Evolutionary conservation across 2,113 vertebrate genomes (phyloP).

Genomic region (Rhabdomys dilectus): DNA sequence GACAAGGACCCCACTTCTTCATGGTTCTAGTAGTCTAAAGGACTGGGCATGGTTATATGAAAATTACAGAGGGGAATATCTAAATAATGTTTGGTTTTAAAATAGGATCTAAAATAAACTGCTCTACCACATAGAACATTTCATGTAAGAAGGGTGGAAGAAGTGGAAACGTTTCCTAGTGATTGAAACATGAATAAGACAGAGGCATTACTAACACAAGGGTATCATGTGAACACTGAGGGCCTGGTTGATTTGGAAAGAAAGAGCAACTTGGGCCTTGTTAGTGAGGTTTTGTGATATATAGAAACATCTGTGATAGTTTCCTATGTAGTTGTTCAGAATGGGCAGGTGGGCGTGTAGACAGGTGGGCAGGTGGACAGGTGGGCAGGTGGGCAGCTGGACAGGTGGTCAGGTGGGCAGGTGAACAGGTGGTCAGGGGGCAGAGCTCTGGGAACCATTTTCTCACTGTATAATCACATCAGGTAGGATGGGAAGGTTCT

Average conservation of each 20-base stretch:
- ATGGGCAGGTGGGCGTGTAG: not conserved
- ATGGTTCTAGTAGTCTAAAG: not conserved
- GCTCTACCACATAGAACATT: not conserved
- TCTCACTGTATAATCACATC: not conserved
- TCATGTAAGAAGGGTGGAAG: not conserved
- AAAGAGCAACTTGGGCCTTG: not conserved
- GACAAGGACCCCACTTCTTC: not conserved
- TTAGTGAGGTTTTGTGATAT: not conserved
- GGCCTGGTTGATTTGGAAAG: not conserved
- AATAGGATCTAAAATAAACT: not conserved
- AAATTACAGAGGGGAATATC: not conserved
- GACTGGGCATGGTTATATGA: not conserved
- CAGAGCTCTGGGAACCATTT: not conserved
- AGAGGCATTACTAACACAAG: not conserved
- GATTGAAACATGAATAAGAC: not conserved
- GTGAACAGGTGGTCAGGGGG: not conserved
- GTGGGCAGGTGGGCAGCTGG: not conserved
- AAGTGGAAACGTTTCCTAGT: not conserved
- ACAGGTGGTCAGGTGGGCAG: not conserved
- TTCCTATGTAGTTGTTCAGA: not conserved
- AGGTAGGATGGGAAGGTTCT: not conserved
- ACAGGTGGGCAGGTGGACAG: not conserved
- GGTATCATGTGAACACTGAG: too few species aligned
- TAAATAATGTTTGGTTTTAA: not conserved
- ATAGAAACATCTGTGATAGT: rapidly evolving